Evolutionary conservation across 1,140 invertebrate genomes (phyloP).

Genomic region (Forficula auricularia): DNA sequence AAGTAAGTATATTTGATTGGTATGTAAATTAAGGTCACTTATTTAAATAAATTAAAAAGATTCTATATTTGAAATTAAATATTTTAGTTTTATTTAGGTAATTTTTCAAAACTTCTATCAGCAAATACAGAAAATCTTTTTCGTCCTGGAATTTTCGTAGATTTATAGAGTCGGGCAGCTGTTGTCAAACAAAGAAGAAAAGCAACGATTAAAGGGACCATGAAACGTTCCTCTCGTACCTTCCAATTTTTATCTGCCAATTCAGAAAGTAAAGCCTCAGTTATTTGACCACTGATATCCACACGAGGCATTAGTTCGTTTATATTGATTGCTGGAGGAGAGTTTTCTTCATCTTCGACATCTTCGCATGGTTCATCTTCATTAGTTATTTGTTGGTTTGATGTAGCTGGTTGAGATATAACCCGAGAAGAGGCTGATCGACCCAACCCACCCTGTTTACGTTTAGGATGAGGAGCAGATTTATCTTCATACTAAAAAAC

Average conservation of each 20-base stretch:
- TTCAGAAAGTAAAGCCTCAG: conserved; percentile 60
- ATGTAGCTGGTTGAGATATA: background rate
- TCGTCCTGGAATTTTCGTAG: too few species aligned
- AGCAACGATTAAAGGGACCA: too few species aligned
- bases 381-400: conserved; percentile 8
- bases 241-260: conserved; percentile 91
- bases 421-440: background rate
- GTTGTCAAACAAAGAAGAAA: too few species aligned
- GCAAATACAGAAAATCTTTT: too few species aligned
- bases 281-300: conserved; percentile 75
- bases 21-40: too few species aligned
- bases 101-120: too few species aligned
- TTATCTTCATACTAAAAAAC: conserved; percentile 40
- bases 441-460: conserved; percentile 23
- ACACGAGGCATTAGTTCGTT: conserved; percentile 52
- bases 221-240: conserved; percentile 23
- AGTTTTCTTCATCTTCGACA: conserved; percentile 29
- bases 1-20: too few species aligned
- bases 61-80: too few species aligned
- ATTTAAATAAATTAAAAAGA: too few species aligned
- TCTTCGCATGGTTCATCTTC: conserved; percentile 30
- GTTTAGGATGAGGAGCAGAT: conserved; percentile 46
- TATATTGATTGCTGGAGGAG: conserved; percentile 36
- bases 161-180: too few species aligned
- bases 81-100: too few species aligned